Evolutionary conservation across 2,888 invertebrate genomes (phyloP).

Genomic region (Sicus ferrugineus): DNA sequence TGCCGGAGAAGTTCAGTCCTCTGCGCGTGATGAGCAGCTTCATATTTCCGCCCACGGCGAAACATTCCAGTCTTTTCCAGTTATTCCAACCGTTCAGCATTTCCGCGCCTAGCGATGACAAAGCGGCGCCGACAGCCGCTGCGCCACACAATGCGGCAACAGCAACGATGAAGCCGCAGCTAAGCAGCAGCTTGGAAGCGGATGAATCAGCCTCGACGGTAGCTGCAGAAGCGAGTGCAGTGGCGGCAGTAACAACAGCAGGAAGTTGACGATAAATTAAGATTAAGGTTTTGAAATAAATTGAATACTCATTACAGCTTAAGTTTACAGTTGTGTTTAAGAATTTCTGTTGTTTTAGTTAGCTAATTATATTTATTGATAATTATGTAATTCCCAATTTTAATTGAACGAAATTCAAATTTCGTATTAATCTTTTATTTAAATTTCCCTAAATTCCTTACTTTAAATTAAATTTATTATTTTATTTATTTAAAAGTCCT

Average conservation of each 20-base stretch:
- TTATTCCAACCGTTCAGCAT: slow-evolving; percentile 51
- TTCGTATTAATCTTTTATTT: too few relatives aligned
- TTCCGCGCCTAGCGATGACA: not conserved
- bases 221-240: not conserved
- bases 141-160: not conserved
- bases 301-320: slow-evolving; percentile 6
- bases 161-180: not conserved
- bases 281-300: not conserved
- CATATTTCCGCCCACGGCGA: slow-evolving; percentile 58
- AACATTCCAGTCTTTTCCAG: slow-evolving; percentile 63
- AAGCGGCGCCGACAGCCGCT: not conserved
- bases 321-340: too few relatives aligned
- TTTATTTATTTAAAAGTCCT: too few relatives aligned
- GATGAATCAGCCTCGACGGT: not conserved
- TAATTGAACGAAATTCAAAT: too few relatives aligned
- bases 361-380: too few relatives aligned
- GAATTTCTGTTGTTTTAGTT: too few relatives aligned
- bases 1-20: slow-evolving; percentile 63
- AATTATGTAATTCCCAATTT: too few relatives aligned
- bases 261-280: slow-evolving; percentile 8
- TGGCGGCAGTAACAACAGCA: not conserved
- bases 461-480: too few relatives aligned
- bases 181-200: slow-evolving; percentile 9
- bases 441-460: too few relatives aligned
- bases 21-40: slow-evolving; percentile 65